Evolutionary conservation across 2,888 invertebrate species (phyloP).

Genomic region (Ctena decussata): DNA sequence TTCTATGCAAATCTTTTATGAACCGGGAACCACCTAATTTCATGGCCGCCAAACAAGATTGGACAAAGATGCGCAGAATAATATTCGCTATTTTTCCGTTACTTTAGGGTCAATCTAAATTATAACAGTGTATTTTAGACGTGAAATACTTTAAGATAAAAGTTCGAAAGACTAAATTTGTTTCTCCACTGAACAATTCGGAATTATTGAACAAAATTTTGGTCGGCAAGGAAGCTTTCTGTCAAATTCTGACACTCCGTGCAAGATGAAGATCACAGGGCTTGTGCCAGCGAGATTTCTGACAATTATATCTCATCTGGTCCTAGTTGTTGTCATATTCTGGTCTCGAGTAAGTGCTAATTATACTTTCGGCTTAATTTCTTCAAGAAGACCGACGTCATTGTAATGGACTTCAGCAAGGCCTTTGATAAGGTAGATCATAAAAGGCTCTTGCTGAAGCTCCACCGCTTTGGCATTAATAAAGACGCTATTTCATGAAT

Average conservation of each 20-base stretch:
- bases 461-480: not conserved
- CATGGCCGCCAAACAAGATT: slow-evolving; percentile 62
- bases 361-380: too few relatives aligned
- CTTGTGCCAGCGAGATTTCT: slow-evolving; percentile 91
- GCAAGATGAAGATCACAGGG: slow-evolving; percentile 81
- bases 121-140: too few relatives aligned
- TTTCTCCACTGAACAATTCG: not conserved
- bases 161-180: not conserved
- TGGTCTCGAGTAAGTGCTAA: slow-evolving; percentile 88
- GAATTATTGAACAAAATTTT: not conserved
- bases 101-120: too few relatives aligned
- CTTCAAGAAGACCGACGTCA: not conserved
- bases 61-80: too few relatives aligned
- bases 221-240: slow-evolving; percentile 52
- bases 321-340: slow-evolving; percentile 90
- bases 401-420: not conserved
- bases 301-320: slow-evolving; percentile 91
- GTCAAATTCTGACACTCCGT: not conserved
- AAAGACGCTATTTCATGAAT: not conserved
- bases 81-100: too few relatives aligned
- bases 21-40: not conserved
- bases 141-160: not conserved
- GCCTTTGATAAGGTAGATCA: not conserved
- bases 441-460: not conserved
- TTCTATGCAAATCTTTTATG: too few relatives aligned